phyloP scores from a whole-genome alignment of 1,140 invertebrate species.

The Pissodes strobi region DNA sequence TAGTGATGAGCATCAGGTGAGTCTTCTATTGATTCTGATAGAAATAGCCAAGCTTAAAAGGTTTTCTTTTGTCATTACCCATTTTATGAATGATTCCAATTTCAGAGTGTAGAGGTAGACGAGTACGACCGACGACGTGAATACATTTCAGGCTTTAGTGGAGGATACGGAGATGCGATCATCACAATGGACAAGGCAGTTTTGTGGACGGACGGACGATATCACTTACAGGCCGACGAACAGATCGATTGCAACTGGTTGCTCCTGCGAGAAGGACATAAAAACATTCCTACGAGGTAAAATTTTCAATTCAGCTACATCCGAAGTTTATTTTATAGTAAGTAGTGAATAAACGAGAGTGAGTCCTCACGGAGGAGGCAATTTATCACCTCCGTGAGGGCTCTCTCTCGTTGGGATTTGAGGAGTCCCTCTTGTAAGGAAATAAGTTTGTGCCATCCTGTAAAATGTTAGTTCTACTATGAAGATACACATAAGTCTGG shows the following conservation, averaged over 20 bases:
- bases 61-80: neutral
- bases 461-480: neutral
- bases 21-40: too few species aligned
- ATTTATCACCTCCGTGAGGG: too few species aligned
- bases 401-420: too few species aligned
- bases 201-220: constrained; percentile 89
- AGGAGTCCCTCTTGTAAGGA: too few species aligned
- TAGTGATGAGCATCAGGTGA: constrained; percentile 79
- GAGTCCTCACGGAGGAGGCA: too few species aligned
- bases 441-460: too few species aligned
- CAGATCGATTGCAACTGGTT: constrained; percentile 81
- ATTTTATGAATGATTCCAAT: too few species aligned
- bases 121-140: constrained; percentile 76
- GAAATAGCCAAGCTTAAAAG: neutral
- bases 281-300: constrained; percentile 60
- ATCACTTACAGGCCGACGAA: constrained; percentile 76
- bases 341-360: too few species aligned
- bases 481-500: too few species aligned
- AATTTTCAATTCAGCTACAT: too few species aligned
- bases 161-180: constrained; percentile 78
- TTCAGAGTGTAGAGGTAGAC: constrained; percentile 68
- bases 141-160: constrained; percentile 87
- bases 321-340: neutral
- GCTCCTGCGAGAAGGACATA: constrained; percentile 72
- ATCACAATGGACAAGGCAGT: constrained; percentile 76